These are phyloP conservation scores for Craniophora ligustri DNA, from an alignment of 2,888 invertebrate species.

Conservation along the genomic window DNA sequence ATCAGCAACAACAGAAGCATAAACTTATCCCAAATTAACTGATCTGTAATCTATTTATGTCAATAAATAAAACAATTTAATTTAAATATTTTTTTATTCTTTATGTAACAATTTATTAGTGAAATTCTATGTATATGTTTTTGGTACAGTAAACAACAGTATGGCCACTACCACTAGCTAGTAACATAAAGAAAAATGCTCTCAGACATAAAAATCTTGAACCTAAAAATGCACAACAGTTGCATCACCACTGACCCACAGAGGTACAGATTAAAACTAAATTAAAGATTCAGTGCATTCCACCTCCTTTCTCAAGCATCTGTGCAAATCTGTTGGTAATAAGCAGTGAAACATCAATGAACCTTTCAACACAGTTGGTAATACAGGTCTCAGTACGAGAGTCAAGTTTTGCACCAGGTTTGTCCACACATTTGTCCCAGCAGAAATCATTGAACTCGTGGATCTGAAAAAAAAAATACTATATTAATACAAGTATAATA, in stretches of 20 bases:
- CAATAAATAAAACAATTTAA: slow-evolving; percentile 45
- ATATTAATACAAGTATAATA: no score
- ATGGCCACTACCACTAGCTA: slow-evolving; percentile 35
- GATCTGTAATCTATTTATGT: slow-evolving; percentile 41
- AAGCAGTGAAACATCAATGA: slow-evolving; percentile 96
- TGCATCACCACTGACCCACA: slow-evolving; percentile 34
- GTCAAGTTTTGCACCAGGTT: slow-evolving; percentile 95
- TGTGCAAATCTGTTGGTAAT: slow-evolving; percentile 97
- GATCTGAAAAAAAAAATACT: slow-evolving; percentile 89
- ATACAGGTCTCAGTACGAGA: slow-evolving; percentile 96
- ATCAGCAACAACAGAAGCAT: no score
- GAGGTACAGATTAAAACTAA: slow-evolving; percentile 35
- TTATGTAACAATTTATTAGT: slow-evolving; percentile 35
- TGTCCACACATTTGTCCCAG: slow-evolving; percentile 98
- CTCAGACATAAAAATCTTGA: slow-evolving; percentile 30
- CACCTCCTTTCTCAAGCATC: slow-evolving; percentile 93
- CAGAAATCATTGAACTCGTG: slow-evolving; percentile 98
- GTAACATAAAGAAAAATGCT: slow-evolving; percentile 45
- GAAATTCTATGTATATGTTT: slow-evolving; percentile 37
- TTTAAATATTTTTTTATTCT: slow-evolving; percentile 33
- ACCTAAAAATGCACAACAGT: slow-evolving; percentile 47
- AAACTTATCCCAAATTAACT: slow-evolving; percentile 27
- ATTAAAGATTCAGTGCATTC: slow-evolving; percentile 77
- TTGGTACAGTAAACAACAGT: slow-evolving; percentile 36
- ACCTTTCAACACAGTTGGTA: slow-evolving; percentile 97